These are phyloP conservation scores for Eremobia ochroleuca DNA, from an alignment of 2,888 invertebrate genomes.

Conservation along the genomic window DNA sequence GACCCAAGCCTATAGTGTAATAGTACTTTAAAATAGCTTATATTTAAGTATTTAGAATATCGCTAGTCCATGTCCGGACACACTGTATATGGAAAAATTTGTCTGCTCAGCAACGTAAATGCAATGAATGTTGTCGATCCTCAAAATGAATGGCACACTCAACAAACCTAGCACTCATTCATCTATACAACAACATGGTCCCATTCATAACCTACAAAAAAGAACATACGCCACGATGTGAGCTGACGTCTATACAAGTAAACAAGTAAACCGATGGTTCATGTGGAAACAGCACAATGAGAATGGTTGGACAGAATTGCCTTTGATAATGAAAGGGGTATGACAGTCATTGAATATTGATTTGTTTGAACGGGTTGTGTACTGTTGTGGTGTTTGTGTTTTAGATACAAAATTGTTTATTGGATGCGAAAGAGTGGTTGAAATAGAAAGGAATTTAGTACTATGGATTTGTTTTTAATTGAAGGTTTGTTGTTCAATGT, in stretches of 20 bases:
- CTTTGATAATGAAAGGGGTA: slow-evolving; percentile 73
- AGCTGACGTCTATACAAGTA: slow-evolving; percentile 23
- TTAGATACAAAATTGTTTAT: neutral
- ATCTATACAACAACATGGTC: neutral
- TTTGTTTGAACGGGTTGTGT: slow-evolving; percentile 55
- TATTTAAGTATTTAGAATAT: no score
- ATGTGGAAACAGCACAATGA: slow-evolving; percentile 57
- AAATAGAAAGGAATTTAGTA: neutral
- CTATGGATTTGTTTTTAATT: neutral
- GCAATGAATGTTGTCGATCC: no score
- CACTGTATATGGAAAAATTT: no score
- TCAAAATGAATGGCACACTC: no score
- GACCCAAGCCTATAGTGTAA: no score
- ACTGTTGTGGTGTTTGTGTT: slow-evolving; percentile 39
- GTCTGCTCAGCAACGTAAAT: no score
- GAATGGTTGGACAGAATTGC: slow-evolving; percentile 65
- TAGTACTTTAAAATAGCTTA: no score
- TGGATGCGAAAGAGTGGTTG: neutral
- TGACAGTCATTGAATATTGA: slow-evolving; percentile 75
- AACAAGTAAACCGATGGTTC: slow-evolving; percentile 35
- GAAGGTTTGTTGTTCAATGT: neutral
- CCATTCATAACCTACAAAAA: slow-evolving; percentile 35
- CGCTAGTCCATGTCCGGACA: no score
- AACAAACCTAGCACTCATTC: neutral
- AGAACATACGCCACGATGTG: neutral